These are phyloP conservation scores for Phainopepla nitens DNA, from an alignment of 2,113 vertebrate species.

Conservation along the genomic window DNA sequence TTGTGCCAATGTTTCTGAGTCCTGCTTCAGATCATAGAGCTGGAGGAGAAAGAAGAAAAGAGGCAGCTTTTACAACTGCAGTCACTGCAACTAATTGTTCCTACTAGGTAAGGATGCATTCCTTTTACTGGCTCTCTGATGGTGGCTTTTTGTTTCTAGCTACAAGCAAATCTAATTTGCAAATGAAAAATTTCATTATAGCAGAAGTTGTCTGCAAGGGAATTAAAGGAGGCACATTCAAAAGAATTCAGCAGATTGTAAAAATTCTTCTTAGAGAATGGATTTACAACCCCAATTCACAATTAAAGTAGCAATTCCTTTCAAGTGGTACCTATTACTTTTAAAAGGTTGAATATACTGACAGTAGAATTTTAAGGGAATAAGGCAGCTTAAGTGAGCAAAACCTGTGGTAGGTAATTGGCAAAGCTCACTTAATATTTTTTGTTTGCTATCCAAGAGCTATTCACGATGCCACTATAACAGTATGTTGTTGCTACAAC, in stretches of 20 bases:
- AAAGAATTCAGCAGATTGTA: constrained; percentile 26
- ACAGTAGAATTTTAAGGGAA: constrained; percentile 36
- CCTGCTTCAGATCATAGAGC: not conserved
- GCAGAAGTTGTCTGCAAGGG: constrained; percentile 60
- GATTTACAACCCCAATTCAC: constrained; percentile 57
- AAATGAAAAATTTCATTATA: constrained; percentile 71
- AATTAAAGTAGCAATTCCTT: constrained; percentile 70
- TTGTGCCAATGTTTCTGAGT: not conserved
- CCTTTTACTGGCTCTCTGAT: constrained; percentile 59
- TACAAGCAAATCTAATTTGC: constrained; percentile 72
- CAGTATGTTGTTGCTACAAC: constrained; percentile 64
- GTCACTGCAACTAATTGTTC: constrained; percentile 59
- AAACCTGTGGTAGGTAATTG: constrained; percentile 60
- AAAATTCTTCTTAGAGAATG: constrained; percentile 54
- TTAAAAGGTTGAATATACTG: constrained; percentile 52
- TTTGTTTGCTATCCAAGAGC: constrained; percentile 59
- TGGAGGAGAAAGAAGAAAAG: constrained; percentile 14
- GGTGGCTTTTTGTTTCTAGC: constrained; percentile 67
- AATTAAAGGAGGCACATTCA: constrained; percentile 50
- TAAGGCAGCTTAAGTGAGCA: constrained; percentile 39
- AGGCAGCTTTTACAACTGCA: constrained; percentile 33
- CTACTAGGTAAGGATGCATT: constrained; percentile 55
- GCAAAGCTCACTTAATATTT: constrained; percentile 64
- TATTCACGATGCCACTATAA: constrained; percentile 55
- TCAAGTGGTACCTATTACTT: constrained; percentile 68